Conservation (phyloP, 2,797 vertebrate genomes). For the Argyrosomus regius region DNA sequence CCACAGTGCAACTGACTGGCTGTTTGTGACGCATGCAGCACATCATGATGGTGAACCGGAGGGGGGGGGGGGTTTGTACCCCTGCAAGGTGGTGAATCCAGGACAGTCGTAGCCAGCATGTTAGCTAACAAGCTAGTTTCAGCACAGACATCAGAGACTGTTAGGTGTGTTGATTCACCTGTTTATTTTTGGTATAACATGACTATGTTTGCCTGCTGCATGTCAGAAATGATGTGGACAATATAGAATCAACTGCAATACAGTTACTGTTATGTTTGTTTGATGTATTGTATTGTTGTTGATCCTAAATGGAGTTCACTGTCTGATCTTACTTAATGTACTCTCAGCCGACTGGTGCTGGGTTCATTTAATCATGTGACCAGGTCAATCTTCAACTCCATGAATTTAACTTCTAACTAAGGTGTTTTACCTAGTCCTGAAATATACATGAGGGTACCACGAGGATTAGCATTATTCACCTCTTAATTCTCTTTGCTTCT, state of each 20-base stretch:
- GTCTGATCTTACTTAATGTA: background rate
- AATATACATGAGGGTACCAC: background rate
- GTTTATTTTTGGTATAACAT: background rate
- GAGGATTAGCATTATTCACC: background rate
- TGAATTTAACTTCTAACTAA: background rate
- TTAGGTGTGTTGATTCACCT: background rate
- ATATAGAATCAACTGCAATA: conserved; percentile 8
- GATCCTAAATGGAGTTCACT: background rate
- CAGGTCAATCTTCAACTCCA: background rate
- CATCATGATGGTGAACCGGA: conserved; percentile 43
- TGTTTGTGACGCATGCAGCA: conserved; percentile 79
- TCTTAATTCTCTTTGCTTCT: background rate
- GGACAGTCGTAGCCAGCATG: conserved; percentile 36
- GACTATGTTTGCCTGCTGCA: background rate
- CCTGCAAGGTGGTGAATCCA: conserved; percentile 79
- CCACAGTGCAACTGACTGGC: conserved; percentile 56
- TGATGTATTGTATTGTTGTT: background rate
- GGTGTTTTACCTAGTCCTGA: background rate
- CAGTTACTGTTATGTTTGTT: background rate
- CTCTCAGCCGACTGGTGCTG: background rate
- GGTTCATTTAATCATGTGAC: background rate
- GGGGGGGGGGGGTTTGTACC: background rate
- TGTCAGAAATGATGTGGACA: background rate
- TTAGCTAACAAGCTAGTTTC: background rate
- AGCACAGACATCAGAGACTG: background rate